Evolutionary conservation across 1,140 invertebrate genomes (phyloP).

Genomic region (Cephus cinctus): DNA sequence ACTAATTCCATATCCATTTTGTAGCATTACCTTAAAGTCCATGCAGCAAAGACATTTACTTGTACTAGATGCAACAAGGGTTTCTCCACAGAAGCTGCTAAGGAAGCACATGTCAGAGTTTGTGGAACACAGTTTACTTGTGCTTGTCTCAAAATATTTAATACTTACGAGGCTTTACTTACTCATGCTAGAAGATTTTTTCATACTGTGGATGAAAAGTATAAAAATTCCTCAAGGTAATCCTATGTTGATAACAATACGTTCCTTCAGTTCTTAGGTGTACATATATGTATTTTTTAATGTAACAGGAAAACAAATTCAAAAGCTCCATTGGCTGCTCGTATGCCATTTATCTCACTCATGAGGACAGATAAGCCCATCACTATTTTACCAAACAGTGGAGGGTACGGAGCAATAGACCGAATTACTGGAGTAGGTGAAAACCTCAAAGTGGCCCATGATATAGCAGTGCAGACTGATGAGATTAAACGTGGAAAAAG

Average conservation of each 20-base stretch:
- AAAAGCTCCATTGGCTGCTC: conserved; percentile 9
- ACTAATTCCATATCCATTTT: conserved; percentile 21
- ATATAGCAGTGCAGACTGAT: conserved; percentile 49
- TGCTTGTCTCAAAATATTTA: conserved; percentile 57
- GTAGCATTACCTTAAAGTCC: conserved; percentile 65
- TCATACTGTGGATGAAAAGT: conserved; percentile 52
- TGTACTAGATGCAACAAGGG: conserved; percentile 59
- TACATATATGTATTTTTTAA: conserved; percentile 7
- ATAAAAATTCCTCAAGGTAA: conserved; percentile 37
- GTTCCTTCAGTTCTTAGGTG: conserved; percentile 9
- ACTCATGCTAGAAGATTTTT: conserved; percentile 60
- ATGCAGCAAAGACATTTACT: conserved; percentile 57
- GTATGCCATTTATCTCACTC: background rate
- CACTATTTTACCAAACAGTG: conserved; percentile 29
- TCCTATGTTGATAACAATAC: background rate
- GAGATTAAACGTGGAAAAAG: conserved; percentile 34
- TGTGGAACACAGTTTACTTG: conserved; percentile 58
- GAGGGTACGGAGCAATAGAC: conserved; percentile 6
- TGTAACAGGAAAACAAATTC: conserved; percentile 9
- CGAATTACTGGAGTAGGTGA: conserved; percentile 3
- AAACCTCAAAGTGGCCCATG: conserved; percentile 29
- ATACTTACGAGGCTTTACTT: conserved; percentile 58
- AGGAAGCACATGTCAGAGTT: conserved; percentile 52
- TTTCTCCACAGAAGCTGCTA: conserved; percentile 57
- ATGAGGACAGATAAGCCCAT: conserved; percentile 24